Conservation (phyloP, 1,140 invertebrate species). For the Bombus ignitus region DNA sequence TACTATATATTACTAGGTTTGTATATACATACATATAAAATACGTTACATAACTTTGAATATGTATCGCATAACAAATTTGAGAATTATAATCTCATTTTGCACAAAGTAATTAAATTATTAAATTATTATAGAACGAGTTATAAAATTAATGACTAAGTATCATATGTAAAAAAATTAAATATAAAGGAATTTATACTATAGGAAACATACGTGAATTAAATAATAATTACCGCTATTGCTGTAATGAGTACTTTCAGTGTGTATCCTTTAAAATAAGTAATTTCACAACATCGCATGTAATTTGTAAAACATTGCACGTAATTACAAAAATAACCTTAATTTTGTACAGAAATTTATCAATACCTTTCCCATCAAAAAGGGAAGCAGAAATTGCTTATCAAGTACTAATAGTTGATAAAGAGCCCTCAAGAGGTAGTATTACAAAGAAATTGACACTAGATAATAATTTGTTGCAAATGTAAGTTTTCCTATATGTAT, state of each 20-base stretch:
- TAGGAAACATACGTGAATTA: background rate
- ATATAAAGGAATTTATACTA: background rate
- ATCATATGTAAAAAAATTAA: background rate
- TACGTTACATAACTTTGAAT: no score
- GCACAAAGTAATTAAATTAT: background rate
- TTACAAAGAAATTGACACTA: conserved; percentile 85
- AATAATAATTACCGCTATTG: background rate
- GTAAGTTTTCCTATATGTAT: conserved; percentile 81
- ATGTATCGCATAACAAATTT: background rate
- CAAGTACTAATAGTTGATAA: conserved; percentile 89
- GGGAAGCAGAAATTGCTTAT: conserved; percentile 88
- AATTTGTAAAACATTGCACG: background rate
- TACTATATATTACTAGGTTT: background rate
- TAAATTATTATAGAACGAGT: background rate
- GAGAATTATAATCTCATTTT: background rate
- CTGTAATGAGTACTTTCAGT: conserved; percentile 70
- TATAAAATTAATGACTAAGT: background rate
- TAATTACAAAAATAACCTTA: conserved; percentile 37
- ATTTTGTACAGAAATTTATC: conserved; percentile 60
- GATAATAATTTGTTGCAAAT: conserved; percentile 85
- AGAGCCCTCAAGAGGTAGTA: conserved; percentile 88
- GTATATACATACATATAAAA: background rate
- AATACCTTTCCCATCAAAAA: conserved; percentile 86
- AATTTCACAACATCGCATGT: conserved; percentile 1
- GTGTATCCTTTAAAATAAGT: conserved; percentile 73